Percentiles rank a stretch among this genome's conserved stretches.
phyloP scores from a whole-genome alignment of 2,888 invertebrate genomes.

The Dromius quadrimaculatus region DNA sequence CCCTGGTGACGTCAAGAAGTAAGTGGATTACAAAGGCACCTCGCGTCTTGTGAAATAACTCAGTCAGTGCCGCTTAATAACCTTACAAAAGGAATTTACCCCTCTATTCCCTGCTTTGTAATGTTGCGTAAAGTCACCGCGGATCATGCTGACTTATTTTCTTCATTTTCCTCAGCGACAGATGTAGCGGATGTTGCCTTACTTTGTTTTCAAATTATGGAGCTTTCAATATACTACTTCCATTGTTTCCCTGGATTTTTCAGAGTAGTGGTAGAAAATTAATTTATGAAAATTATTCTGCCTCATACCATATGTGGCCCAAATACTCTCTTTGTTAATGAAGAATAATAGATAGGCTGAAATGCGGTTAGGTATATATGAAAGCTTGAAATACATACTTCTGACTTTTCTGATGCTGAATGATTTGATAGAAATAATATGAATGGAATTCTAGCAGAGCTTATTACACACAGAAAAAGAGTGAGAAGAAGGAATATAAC shows the following conservation, averaged over 20 bases:
- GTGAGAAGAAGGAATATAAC: too few species aligned
- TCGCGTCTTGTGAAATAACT: conserved; percentile 36
- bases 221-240: conserved; percentile 12
- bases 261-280: too few species aligned
- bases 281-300: too few species aligned
- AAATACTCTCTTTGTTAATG: too few species aligned
- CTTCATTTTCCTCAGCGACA: conserved; percentile 22
- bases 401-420: too few species aligned
- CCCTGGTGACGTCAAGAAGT: conserved; percentile 5
- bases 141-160: conserved; percentile 33
- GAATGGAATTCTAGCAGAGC: too few species aligned
- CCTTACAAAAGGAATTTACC: conserved; percentile 24
- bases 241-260: conserved; percentile 27
- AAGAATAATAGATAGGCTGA: too few species aligned
- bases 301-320: too few species aligned
- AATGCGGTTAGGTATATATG: too few species aligned
- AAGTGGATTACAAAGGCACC: conserved; percentile 36
- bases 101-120: conserved; percentile 1
- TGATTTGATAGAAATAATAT: too few species aligned
- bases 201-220: conserved; percentile 17
- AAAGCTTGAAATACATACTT: too few species aligned
- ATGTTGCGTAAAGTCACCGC: conserved; percentile 21
- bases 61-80: conserved; percentile 30
- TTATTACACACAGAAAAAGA: too few species aligned
- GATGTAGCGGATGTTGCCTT: conserved; percentile 1